Percentiles rank a stretch among this genome's conserved stretches.
Conservation (phyloP, 2,888 invertebrate genomes). For the Stenotaenia linearis region DNA sequence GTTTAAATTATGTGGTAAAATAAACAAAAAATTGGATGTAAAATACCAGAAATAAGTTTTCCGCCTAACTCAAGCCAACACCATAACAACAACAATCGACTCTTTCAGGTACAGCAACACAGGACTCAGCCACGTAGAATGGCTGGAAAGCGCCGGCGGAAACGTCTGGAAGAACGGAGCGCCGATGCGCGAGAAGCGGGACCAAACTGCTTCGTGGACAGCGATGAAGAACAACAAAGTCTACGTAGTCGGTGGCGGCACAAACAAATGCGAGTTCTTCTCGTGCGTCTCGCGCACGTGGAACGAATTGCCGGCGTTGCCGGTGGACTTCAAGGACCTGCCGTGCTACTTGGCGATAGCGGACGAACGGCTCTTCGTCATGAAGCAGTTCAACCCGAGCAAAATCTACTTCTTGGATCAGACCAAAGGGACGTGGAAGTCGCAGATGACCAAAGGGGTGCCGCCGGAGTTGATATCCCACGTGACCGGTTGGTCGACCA, state of each 20-base stretch:
- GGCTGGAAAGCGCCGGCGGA: not conserved
- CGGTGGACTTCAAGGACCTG: not conserved
- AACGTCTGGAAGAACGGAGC: slow-evolving; percentile 5
- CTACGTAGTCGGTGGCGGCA: slow-evolving; percentile 21
- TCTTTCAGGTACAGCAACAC: slow-evolving; percentile 1
- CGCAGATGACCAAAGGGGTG: not conserved
- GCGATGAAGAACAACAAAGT: not conserved
- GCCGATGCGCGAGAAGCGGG: not conserved
- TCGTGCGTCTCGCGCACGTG: not conserved
- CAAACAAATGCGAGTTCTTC: slow-evolving; percentile 26
- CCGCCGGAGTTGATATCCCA: not conserved
- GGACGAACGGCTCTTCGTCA: not conserved
- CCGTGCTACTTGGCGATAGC: not conserved
- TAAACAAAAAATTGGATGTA: too few species aligned
- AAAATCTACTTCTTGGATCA: slow-evolving; percentile 3
- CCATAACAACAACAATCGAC: too few species aligned
- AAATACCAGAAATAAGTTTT: too few species aligned
- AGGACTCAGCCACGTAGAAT: not conserved
- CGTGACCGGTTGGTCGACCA: not conserved
- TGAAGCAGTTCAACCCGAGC: slow-evolving; percentile 11
- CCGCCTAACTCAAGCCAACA: too few species aligned
- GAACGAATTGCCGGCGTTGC: slow-evolving; percentile 16
- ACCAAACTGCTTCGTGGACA: not conserved
- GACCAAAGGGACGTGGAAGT: not conserved
- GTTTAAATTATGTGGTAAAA: too few species aligned